Evolutionary conservation across 2,888 invertebrate genomes (phyloP).

Genomic region (Troides aeacus): DNA sequence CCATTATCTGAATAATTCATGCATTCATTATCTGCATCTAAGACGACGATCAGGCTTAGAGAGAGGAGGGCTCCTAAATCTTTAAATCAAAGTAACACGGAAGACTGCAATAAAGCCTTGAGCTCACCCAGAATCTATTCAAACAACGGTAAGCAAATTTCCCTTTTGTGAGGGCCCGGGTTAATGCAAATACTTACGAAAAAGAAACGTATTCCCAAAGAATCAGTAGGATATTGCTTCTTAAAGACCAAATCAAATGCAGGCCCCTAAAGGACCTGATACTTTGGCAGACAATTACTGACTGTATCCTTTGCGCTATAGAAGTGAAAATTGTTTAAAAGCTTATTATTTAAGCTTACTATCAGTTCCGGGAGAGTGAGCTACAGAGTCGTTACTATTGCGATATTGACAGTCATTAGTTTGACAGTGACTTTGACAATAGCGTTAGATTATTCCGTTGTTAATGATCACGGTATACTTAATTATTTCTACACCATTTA

Average conservation of each 20-base stretch:
- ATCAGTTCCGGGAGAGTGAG: slow-evolving; percentile 65
- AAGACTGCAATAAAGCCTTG: slow-evolving; percentile 44
- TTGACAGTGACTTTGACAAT: slow-evolving; percentile 66
- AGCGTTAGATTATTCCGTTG: slow-evolving; percentile 38
- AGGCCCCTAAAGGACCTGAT: slow-evolving; percentile 35
- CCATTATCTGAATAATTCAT: slow-evolving; percentile 18
- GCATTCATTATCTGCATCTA: slow-evolving; percentile 15
- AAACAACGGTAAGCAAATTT: slow-evolving; percentile 57
- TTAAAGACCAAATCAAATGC: slow-evolving; percentile 57
- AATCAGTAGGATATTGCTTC: slow-evolving; percentile 62
- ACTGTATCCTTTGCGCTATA: slow-evolving; percentile 30
- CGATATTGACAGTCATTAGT: slow-evolving; percentile 60
- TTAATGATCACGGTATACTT: slow-evolving; percentile 52
- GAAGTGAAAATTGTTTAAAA: slow-evolving; percentile 30
- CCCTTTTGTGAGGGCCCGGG: slow-evolving; percentile 57
- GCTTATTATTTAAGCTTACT: slow-evolving; percentile 43
- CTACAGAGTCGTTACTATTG: slow-evolving; percentile 61
- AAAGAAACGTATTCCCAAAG: slow-evolving; percentile 55
- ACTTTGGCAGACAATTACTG: slow-evolving; percentile 31
- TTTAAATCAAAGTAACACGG: slow-evolving; percentile 35
- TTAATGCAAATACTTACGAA: slow-evolving; percentile 61
- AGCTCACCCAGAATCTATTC: slow-evolving; percentile 48
- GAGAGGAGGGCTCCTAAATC: slow-evolving; percentile 29
- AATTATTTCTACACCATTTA: slow-evolving; percentile 67
- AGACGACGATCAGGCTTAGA: slow-evolving; percentile 17